Conservation (phyloP, 2,888 invertebrate species). For the Oligia latruncula region DNA sequence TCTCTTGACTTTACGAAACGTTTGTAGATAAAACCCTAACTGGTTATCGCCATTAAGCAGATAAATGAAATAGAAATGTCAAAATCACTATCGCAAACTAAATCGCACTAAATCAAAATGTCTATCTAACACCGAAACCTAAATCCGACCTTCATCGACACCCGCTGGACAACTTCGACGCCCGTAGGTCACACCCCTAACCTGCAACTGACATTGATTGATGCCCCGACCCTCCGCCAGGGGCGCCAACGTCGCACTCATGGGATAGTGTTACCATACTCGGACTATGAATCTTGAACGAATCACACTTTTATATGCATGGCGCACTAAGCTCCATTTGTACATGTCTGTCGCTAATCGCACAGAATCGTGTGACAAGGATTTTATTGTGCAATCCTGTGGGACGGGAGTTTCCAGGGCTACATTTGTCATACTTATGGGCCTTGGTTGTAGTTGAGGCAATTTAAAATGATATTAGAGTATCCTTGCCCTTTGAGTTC, state of each 20-base stretch:
- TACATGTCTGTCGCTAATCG: conserved; percentile 58
- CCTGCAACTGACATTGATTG: conserved; percentile 82
- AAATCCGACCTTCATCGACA: conserved; percentile 21
- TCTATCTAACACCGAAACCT: conserved; percentile 1
- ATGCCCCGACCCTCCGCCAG: conserved; percentile 70
- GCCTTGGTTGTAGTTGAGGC: background rate
- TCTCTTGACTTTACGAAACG: background rate
- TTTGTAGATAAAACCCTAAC: background rate
- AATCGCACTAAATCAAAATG: conserved; percentile 22
- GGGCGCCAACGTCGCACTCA: conserved; percentile 65
- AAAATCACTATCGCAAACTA: background rate
- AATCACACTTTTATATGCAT: conserved; percentile 58
- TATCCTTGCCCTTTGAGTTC: background rate
- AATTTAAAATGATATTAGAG: background rate
- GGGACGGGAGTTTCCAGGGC: background rate
- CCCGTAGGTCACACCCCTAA: conserved; percentile 64
- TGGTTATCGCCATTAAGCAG: background rate
- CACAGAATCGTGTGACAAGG: conserved; percentile 21
- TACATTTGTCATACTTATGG: conserved; percentile 21
- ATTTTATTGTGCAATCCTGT: conserved; percentile 15
- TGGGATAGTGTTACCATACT: conserved; percentile 62
- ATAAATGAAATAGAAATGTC: background rate
- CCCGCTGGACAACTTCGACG: conserved; percentile 24
- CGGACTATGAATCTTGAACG: conserved; percentile 66
- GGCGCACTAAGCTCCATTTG: conserved; percentile 50